Base-by-base conservation (phyloP, 2,113 vertebrate species). In the Pseudonaja textilis region DNA sequence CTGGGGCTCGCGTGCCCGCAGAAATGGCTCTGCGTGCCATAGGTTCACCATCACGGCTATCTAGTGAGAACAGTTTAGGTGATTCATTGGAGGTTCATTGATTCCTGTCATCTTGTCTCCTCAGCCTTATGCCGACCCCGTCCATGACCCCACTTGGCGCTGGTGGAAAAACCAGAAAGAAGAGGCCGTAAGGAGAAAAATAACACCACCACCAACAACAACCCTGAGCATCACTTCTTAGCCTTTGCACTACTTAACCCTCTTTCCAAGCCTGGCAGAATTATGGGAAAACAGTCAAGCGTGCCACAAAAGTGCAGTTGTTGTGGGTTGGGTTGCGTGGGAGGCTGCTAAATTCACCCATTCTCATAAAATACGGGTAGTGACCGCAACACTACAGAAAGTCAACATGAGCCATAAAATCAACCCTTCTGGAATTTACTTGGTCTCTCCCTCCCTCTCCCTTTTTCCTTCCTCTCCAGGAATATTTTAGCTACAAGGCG, bases 141-240 rank as follows among this genome's bases (percentile, higher is more conserved):
- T 95, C 87, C 96, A 97, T 0, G 96, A 97, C 88, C 93, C 97
- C 26, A 97, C 95, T 2, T 96, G 96, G 97, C 93, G 94, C 86
- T 97, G 96, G 97, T 97, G 97, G 97, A 95, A 95, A 91, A 90
- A 96, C 81, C 95, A 96, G 74, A 86, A 91, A 26, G 26, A 93
- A n/a, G 69, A 96, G 81, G 12, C 92, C 85, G 97, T 97, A 87
- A 14, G 69, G n/a, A 22, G 23, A 20, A 42, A 39, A 56, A 9
- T n/a, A 50, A 1, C 47, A 29, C 11, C 4, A 8, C 23, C 7
- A 25, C 7, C 4, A 23, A 0, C 7, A 25, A 7, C 4, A 23
- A 1, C 11, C 61, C 61, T 16, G 18, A 9, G n/a, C 26, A 29
- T 11, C 8, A 34, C 10, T 61, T n/a, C 8, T 4, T 22, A 20